Base-by-base conservation (phyloP, 2,888 invertebrate genomes). In the Alloscopus bannaensis region DNA sequence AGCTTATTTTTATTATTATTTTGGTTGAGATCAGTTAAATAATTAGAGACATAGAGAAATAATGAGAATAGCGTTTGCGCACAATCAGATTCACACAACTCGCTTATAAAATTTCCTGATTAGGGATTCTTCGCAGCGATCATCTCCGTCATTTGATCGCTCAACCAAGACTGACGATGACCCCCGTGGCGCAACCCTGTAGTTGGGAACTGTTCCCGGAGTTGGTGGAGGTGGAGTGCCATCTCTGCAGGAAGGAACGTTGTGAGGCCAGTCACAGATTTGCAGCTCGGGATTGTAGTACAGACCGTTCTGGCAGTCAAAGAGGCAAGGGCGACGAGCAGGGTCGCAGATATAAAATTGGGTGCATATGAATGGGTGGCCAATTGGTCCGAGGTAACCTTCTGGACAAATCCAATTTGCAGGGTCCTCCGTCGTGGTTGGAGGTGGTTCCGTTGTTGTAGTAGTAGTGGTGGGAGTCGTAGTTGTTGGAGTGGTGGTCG, bases 391-490 rank as follows among this genome's bases (percentile, higher is more conserved):
- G 0, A 60, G 8, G 20, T 64, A 77, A 2, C 62, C 77, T 2
- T 42, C 42, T 28, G 77, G 77, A 29, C 77, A 77, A 20, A 77
- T 64, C 77, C 77, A 77, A 22, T 36, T 59, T 2, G 50, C 50
- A 2, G 77, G 77, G 22, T 77, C 77, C 31, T 59, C 28, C 22
- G 13, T 36, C 47, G 57, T 59, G 16, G 40, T 42, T 26, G 70
- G 29, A 3, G 57, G 29, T 6, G 28, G 13, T 13, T 22, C 20
- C 1, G 69, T 69, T 13, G 31, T 13, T n/a, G 59, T 4, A 11
- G n/a, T 11, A 18, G 47, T 47, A 18, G 71, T 70, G 13, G 70
- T 70, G 6, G 59, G 36, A n/a, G 70, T 31, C n/a, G 57, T 59
- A 1, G 28, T 47, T 40, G 60, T 40, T 1, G 20, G 13, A 31